Evolutionary conservation across 2,113 vertebrate species (phyloP).

Genomic region (Hippocampus guttulatus): DNA sequence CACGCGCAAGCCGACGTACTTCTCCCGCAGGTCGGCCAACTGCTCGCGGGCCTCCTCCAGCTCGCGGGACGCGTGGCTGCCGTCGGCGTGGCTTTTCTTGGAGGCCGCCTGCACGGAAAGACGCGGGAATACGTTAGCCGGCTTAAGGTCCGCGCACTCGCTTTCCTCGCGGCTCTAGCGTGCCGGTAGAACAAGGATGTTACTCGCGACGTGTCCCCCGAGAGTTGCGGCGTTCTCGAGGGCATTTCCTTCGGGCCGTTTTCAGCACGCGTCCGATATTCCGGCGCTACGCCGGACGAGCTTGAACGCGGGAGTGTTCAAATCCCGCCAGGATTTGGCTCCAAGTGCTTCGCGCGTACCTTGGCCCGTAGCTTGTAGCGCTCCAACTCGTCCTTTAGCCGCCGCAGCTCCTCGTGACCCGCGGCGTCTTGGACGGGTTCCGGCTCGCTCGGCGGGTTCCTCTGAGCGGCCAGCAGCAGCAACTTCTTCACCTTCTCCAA

Average conservation of each 20-base stretch:
- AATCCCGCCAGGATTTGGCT: too few relatives aligned
- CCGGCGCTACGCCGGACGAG: too few relatives aligned
- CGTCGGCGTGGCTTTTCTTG: conserved; percentile 74
- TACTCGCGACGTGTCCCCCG: too few relatives aligned
- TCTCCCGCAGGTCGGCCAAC: conserved; percentile 85
- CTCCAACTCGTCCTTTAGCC: conserved; percentile 91
- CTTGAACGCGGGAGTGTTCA: too few relatives aligned
- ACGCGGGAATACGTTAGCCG: not conserved
- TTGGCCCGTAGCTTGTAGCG: conserved; percentile 85
- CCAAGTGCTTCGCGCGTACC: not conserved
- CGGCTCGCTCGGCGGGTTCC: conserved; percentile 52
- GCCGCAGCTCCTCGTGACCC: conserved; percentile 87
- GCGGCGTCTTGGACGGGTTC: conserved; percentile 55
- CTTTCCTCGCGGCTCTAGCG: too few relatives aligned
- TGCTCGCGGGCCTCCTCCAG: conserved; percentile 85
- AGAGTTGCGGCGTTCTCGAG: too few relatives aligned
- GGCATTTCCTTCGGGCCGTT: too few relatives aligned
- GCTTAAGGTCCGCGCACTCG: too few relatives aligned
- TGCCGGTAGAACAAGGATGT: too few relatives aligned
- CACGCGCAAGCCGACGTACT: conserved; percentile 83
- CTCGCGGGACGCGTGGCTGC: conserved; percentile 78
- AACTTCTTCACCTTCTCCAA: conserved; percentile 83
- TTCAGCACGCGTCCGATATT: too few relatives aligned
- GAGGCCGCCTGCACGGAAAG: conserved; percentile 76
- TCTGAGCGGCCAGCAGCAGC: conserved; percentile 74